Evolutionary conservation across 2,113 vertebrate species (phyloP).

Genomic region (Aviceda subcristata): DNA sequence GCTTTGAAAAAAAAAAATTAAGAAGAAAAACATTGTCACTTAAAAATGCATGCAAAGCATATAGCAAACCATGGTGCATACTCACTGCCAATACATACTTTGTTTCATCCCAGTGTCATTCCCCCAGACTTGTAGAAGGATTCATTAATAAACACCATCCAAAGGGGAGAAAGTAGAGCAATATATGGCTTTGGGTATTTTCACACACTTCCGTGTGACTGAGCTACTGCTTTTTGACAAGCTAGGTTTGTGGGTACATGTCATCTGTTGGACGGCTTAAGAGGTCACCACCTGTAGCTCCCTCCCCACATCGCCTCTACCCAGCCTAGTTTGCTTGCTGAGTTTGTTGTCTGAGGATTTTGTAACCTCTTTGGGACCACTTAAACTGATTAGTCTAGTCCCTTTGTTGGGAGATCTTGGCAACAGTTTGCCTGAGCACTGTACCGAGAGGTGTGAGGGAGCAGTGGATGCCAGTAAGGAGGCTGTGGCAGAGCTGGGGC

Average conservation of each 20-base stretch:
- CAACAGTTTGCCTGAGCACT: neutral
- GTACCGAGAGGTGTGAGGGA: neutral
- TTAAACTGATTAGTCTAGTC: neutral
- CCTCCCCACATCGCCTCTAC: neutral
- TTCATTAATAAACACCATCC: neutral
- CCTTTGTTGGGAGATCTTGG: neutral
- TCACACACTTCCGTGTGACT: neutral
- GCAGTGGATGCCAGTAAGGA: neutral
- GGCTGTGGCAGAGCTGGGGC: neutral
- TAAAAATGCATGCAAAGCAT: neutral
- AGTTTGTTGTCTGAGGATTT: neutral
- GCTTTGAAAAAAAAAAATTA: neutral
- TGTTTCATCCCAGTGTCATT: neutral
- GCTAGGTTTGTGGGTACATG: neutral
- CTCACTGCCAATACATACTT: neutral
- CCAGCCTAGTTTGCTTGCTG: neutral
- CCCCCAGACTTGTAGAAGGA: neutral
- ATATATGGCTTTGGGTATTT: neutral
- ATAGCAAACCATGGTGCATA: neutral
- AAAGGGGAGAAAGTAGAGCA: neutral
- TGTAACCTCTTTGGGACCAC: neutral
- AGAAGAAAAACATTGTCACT: neutral
- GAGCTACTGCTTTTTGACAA: neutral
- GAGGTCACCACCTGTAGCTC: neutral
- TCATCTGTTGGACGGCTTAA: neutral